Evolutionary conservation across 2,113 vertebrate species (phyloP).

Genomic region (Eulemur macaco): DNA sequence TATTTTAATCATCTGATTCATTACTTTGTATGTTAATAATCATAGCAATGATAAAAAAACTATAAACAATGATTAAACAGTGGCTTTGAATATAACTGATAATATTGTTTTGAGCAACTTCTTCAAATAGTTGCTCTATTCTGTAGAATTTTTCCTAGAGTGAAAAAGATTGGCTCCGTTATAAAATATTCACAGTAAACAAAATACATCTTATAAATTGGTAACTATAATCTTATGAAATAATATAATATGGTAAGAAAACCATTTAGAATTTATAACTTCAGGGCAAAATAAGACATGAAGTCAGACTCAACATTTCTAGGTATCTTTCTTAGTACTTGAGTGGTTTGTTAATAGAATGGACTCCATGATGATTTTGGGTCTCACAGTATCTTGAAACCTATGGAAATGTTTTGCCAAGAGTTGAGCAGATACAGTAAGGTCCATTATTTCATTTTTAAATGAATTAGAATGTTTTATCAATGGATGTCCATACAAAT

Average conservation of each 20-base stretch:
- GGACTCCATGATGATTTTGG: neutral
- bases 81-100: neutral
- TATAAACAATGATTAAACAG: neutral
- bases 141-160: neutral
- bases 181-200: neutral
- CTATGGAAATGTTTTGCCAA: neutral
- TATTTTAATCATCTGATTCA: neutral
- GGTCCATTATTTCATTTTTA: neutral
- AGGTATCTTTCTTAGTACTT: neutral
- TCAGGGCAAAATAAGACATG: neutral
- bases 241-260: neutral
- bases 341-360: neutral
- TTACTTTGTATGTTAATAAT: neutral
- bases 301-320: neutral
- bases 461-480: neutral
- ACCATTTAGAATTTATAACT: neutral
- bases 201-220: neutral
- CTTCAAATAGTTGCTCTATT: neutral
- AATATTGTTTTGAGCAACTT: neutral
- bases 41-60: neutral
- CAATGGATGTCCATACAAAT: neutral
- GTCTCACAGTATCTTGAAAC: neutral
- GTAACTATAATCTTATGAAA: neutral
- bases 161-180: neutral
- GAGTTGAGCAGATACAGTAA: neutral